Percentiles rank a stretch among this genome's conserved stretches.
Conservation (phyloP, 2,888 invertebrate genomes). For the Ormyrus thymus region DNA sequence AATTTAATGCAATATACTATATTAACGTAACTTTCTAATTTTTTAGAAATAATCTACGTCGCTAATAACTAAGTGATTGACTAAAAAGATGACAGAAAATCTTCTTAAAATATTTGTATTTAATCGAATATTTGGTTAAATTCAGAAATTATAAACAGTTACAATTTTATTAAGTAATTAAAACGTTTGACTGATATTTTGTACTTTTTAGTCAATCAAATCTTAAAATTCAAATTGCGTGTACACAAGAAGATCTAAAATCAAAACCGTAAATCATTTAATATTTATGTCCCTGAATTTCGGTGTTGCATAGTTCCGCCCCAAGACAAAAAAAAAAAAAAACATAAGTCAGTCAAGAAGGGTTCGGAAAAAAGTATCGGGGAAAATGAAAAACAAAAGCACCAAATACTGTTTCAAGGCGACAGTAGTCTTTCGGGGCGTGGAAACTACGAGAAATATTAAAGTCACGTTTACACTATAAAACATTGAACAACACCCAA, state of each 20-base stretch:
- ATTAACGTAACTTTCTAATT: no score
- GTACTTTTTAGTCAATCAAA: not conserved
- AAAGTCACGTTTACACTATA: slow-evolving; percentile 53
- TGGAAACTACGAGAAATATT: slow-evolving; percentile 45
- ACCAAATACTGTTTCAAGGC: slow-evolving; percentile 47
- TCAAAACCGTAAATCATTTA: not conserved
- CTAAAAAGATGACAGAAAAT: no score
- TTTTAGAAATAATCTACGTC: no score
- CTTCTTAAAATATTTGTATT: no score
- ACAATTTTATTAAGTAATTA: not conserved
- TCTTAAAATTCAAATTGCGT: not conserved
- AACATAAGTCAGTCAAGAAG: slow-evolving; percentile 31
- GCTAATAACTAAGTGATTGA: no score
- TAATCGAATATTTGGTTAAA: no score
- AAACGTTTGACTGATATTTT: not conserved
- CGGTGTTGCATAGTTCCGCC: slow-evolving; percentile 20
- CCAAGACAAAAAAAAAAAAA: no score
- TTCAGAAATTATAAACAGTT: not conserved
- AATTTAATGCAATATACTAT: no score
- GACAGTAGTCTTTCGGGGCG: slow-evolving; percentile 51
- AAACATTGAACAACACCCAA: slow-evolving; percentile 60
- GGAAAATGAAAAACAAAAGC: slow-evolving; percentile 41
- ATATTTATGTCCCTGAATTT: not conserved
- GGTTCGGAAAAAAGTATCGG: slow-evolving; percentile 43
- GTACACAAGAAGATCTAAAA: no score